A percentile compares a stretch with the other conserved stretches of the same genome.
Conservation (phyloP, 2,888 invertebrate species). For the Eupeodes luniger region DNA sequence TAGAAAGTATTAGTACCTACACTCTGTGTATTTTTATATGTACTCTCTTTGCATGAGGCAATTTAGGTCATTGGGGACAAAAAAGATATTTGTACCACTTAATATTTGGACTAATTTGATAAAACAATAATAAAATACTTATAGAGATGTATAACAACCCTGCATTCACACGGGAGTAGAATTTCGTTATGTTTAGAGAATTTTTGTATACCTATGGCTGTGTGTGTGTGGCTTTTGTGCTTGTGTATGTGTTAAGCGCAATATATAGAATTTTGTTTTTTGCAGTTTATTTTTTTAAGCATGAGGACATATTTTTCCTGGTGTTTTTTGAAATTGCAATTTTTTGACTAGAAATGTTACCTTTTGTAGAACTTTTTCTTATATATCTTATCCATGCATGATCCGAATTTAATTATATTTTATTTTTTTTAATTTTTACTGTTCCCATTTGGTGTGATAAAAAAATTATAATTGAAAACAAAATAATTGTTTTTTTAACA, state of each 20-base stretch:
- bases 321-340: constrained; percentile 18
- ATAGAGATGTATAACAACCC: neutral
- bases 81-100: constrained; percentile 48
- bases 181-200: constrained; percentile 39
- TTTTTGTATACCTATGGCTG: neutral
- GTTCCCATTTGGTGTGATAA: constrained; percentile 40
- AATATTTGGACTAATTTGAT: constrained; percentile 57
- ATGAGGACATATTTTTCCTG: constrained; percentile 45
- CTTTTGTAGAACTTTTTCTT: constrained; percentile 13
- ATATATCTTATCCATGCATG: constrained; percentile 62
- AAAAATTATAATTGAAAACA: constrained; percentile 5
- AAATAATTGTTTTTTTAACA: constrained; percentile 48
- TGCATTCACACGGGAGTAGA: constrained; percentile 50
- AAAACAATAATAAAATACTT: constrained; percentile 11
- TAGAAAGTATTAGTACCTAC: constrained; percentile 21
- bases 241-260: constrained; percentile 19
- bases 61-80: constrained; percentile 54
- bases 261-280: constrained; percentile 3
- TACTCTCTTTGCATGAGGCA: constrained; percentile 41
- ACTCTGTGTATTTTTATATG: constrained; percentile 11
- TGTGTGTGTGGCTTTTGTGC: constrained; percentile 33
- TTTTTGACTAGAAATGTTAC: constrained; percentile 24
- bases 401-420: constrained; percentile 44
- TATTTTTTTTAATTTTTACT: constrained; percentile 12
- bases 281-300: constrained; percentile 49